phyloP scores from a whole-genome alignment of 2,888 invertebrate species.

The Deilephila porcellus region DNA sequence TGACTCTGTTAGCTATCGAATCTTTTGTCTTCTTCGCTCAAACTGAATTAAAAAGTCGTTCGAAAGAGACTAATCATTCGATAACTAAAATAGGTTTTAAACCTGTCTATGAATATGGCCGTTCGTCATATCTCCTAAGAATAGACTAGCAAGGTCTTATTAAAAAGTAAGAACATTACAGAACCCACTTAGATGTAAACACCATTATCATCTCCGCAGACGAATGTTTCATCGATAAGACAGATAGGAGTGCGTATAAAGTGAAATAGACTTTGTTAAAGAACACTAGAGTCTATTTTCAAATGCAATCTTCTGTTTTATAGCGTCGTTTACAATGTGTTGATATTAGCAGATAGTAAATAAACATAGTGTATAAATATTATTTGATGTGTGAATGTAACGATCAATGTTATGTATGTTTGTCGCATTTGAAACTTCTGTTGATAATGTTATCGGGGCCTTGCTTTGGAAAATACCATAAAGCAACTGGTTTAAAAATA shows the following conservation, averaged over 20 bases:
- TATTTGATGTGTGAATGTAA: neutral
- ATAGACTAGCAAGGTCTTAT: neutral
- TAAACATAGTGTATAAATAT: conserved; percentile 12
- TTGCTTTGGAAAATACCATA: too few relatives aligned
- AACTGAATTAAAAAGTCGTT: too few relatives aligned
- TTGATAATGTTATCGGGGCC: neutral
- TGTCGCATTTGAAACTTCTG: neutral
- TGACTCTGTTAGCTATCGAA: too few relatives aligned
- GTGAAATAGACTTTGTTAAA: neutral
- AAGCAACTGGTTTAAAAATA: too few relatives aligned
- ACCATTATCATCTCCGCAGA: conserved; percentile 19
- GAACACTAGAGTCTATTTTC: neutral
- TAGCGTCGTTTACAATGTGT: conserved; percentile 13
- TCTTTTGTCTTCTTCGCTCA: too few relatives aligned
- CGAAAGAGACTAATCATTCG: too few relatives aligned
- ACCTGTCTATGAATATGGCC: too few relatives aligned
- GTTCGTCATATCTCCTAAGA: neutral
- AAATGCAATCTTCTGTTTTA: neutral
- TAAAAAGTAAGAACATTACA: conserved; percentile 20
- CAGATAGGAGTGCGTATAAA: neutral
- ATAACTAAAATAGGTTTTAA: too few relatives aligned
- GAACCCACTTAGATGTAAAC: neutral
- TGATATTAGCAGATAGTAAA: conserved; percentile 14
- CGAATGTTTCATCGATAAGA: neutral
- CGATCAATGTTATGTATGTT: neutral